Base-by-base conservation (phyloP, 2,888 invertebrate genomes). In the Ochropleura plecta region DNA sequence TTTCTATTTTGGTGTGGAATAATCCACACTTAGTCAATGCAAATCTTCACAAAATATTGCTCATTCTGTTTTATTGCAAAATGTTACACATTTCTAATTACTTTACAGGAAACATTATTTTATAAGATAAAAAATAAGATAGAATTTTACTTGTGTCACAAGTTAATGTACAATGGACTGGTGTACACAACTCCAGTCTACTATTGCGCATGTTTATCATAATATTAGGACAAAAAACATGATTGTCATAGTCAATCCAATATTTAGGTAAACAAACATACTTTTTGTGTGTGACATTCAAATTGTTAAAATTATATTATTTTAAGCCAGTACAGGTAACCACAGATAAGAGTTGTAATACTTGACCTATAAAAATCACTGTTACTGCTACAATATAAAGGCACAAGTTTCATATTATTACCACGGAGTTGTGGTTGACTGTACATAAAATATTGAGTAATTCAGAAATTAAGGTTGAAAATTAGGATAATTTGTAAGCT, bases 21-120 rank as follows among this genome's bases (percentile, higher is more conserved):
- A 42, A 60, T 14, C 51, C 9, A 55, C 14, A n/a, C 16, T n/a
- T 57, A 46, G 14, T 16, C 40, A 44, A 18, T 55, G 18, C 44
- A 63, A 79, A 79, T 79, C 44, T 70, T 18, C 44, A 55, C 14
- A 30, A 57, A 57, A 16, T 30, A 57, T 40, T 55, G 12, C 20
- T 12, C 0, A 12, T 20, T 55, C 20, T 55, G 12, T 55, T 20
- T 55, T 55, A 20, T 55, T 55, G 6, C 6, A 20, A 30, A 30
- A 30, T 30, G 30, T 30, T 30, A 30, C 30, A 30, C 30, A 30
- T 10, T 53, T 53, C 16, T 40, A 46, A 40, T 57, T 20, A 20
- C 12, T 46, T 9, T 9, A 42, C 5, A 18, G 18, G 14, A 57
- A 55, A 44, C 44, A 55, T 71, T 55, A 20, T 51, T 20, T 20